phyloP scores from a whole-genome alignment of 2,113 vertebrate genomes.

The Eretmochelys imbricata region DNA sequence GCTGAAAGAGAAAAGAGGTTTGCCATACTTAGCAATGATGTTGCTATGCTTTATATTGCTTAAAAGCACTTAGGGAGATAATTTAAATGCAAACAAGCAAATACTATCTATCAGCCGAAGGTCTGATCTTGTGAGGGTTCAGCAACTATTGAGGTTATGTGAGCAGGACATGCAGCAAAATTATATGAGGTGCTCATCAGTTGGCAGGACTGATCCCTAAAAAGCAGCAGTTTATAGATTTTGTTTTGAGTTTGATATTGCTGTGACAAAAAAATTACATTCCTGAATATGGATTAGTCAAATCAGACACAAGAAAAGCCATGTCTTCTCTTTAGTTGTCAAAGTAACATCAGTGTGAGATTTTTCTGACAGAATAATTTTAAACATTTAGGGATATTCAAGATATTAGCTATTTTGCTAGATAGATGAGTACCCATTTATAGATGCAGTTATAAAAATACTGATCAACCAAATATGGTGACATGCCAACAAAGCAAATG shows the following conservation, averaged over 20 bases:
- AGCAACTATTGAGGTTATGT: background rate
- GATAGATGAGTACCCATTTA: background rate
- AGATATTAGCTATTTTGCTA: background rate
- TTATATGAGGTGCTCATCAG: background rate
- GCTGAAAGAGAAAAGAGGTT: background rate
- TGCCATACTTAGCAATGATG: background rate
- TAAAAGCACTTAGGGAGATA: background rate
- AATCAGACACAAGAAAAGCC: background rate
- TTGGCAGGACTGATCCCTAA: background rate
- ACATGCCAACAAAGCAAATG: background rate
- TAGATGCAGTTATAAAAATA: background rate
- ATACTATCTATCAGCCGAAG: background rate
- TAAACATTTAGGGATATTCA: constrained; percentile 10
- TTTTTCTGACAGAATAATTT: background rate
- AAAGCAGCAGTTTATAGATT: background rate
- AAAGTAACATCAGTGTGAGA: background rate
- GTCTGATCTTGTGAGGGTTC: background rate
- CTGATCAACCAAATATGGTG: background rate
- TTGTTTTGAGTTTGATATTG: background rate
- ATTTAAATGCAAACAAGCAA: background rate
- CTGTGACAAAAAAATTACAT: background rate
- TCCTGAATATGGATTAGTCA: background rate
- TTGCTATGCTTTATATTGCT: background rate
- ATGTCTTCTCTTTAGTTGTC: background rate
- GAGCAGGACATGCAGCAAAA: background rate